Evolutionary conservation across 2,113 vertebrate genomes (phyloP), one percentile per base, ranked within the genome.

Genomic region (Conger conger): DNA sequence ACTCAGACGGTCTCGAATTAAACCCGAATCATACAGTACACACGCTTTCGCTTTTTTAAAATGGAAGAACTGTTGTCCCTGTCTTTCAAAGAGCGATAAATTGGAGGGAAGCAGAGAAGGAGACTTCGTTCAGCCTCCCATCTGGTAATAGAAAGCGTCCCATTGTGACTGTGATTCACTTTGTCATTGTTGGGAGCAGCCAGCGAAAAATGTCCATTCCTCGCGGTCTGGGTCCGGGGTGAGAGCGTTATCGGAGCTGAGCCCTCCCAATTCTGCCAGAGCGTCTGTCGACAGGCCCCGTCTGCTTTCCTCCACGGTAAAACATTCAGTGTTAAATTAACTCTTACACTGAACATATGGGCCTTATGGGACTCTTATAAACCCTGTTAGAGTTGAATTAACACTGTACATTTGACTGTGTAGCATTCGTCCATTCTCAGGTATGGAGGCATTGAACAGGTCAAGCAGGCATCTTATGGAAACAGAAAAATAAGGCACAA

Each of bases 181-280:
- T 53, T 40, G 77, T 68, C 37, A 68, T 63, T 80, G 36, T 63
- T 78, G 57, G 35, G 60, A 82, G 54, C 81, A 63, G 81, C 33
- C 81, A 36, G 81, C 50, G 79, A 60, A 73, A 79, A 42, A 45
- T 76, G 81, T 85, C 38, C 37, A 80, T 80, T 53, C 36, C 60
- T 54, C 40, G 11, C n/a, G 38, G 6, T 36, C 79, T 27, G 36
- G 1, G 79, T 38, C 57, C 37, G 17, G 42, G 57, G 60, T 45
- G 40, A 76, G 79, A 53, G 57, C 6, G 30, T 81, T 81, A 85
- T 80, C 84, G 35, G 30, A n/a, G 38, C 42, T 20, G 38, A 16
- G 33, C 84, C 33, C 54, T 80, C 54, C 79, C 27, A 54, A 79
- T 68, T 54, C 78, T 36, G 78, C 35, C 77, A 36, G 60, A 38